phyloP scores from a whole-genome alignment of 2,888 invertebrate genomes.

The Allolobophora icterica region DNA sequence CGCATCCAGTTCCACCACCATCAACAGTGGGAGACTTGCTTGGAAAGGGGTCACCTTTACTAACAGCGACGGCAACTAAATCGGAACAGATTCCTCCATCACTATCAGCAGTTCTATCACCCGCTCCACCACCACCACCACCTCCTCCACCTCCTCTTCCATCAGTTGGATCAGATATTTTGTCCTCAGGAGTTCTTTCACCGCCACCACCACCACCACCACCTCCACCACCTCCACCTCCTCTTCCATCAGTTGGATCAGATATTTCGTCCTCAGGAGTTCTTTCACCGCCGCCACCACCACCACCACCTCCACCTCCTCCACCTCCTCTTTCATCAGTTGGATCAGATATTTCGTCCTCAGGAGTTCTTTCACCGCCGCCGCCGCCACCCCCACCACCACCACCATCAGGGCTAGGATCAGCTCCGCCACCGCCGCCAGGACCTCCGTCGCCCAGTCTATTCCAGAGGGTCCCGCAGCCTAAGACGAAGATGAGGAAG shows the following conservation, averaged over 20 bases:
- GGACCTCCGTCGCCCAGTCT: neutral
- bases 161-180: neutral
- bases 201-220: no score
- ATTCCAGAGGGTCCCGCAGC: neutral
- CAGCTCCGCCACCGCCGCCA: neutral
- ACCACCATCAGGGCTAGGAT: neutral
- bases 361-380: neutral
- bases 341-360: neutral
- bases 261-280: no score
- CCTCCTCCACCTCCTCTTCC: neutral
- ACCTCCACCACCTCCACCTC: no score
- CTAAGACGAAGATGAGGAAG: neutral
- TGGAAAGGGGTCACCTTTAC: slow-evolving; percentile 36
- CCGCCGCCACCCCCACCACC: neutral
- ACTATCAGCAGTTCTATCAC: neutral
- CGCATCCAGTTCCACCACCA: neutral
- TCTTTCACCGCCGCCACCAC: no score
- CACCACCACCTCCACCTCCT: no score
- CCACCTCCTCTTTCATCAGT: no score
- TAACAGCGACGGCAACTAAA: slow-evolving; percentile 47
- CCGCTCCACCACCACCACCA: slow-evolving; percentile 48
- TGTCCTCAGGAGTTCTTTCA: no score
- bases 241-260: no score
- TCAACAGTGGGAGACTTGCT: neutral
- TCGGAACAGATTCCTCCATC: slow-evolving; percentile 51